These are phyloP conservation scores for Aldabrachelys gigantea DNA, from an alignment of 2,113 vertebrate genomes.

Conservation along the genomic window DNA sequence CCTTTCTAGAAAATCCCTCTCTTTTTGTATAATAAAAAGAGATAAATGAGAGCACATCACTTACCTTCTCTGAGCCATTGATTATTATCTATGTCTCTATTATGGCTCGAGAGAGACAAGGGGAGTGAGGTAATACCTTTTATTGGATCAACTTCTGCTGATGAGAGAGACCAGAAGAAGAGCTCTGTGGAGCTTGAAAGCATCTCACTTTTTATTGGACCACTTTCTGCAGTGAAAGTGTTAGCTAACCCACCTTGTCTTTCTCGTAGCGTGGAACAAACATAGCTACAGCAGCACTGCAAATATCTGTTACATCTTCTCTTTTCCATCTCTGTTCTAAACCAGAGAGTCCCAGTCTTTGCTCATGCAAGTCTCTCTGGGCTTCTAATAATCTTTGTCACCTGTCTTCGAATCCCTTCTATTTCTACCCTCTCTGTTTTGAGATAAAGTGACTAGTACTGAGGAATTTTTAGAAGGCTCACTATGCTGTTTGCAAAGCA, in stretches of 20 bases:
- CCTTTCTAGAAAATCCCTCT: neutral
- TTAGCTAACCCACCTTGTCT: neutral
- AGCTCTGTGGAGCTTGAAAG: neutral
- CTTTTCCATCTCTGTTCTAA: neutral
- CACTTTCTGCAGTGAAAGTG: no score
- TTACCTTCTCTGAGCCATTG: neutral
- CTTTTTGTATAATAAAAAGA: neutral
- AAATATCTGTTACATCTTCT: rapidly evolving
- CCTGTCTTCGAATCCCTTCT: neutral
- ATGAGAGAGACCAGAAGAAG: neutral
- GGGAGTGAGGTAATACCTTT: neutral
- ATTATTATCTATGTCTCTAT: neutral
- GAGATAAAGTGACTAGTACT: rapidly evolving
- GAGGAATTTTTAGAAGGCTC: neutral
- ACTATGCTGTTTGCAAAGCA: neutral
- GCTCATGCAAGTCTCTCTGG: rapidly evolving
- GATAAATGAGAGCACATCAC: neutral
- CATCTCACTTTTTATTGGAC: neutral
- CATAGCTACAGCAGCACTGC: neutral
- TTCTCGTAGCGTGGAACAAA: neutral
- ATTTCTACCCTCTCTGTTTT: neutral
- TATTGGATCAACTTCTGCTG: neutral
- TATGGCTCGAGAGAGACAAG: neutral
- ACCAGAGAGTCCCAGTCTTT: neutral
- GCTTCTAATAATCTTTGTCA: neutral